Conservation (phyloP, 1,140 invertebrate species). For the Megathymus violae region DNA sequence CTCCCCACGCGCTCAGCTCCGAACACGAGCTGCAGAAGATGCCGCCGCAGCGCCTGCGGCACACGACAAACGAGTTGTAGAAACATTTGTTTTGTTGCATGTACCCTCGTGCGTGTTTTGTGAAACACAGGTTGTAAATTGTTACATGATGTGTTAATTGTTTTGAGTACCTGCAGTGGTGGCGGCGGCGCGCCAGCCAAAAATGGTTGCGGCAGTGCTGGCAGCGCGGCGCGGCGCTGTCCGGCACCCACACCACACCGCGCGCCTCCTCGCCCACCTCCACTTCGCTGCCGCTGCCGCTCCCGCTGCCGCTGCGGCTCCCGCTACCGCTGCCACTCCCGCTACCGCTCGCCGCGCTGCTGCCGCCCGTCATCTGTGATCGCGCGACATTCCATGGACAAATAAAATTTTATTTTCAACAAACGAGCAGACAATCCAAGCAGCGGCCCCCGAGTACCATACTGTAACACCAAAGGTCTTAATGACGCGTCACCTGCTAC, state of each 20-base stretch:
- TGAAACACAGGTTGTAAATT: too few species aligned
- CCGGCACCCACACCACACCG: conserved; percentile 70
- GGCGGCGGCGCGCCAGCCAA: too few species aligned
- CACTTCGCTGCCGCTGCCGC: conserved; percentile 63
- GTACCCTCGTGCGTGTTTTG: too few species aligned
- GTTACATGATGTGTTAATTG: too few species aligned
- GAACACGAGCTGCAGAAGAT: conserved; percentile 78
- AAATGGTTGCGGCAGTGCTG: conserved; percentile 74
- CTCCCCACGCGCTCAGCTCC: conserved; percentile 69
- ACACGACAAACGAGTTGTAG: too few species aligned
- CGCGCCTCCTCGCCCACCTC: conserved; percentile 76
- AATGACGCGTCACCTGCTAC: too few species aligned
- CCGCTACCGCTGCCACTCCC: conserved; percentile 43
- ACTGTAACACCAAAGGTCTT: too few species aligned
- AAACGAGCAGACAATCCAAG: too few species aligned
- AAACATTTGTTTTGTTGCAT: too few species aligned
- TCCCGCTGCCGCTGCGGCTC: conserved; percentile 55
- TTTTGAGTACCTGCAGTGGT: too few species aligned
- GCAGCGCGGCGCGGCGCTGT: conserved; percentile 72
- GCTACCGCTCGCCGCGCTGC: conserved; percentile 39
- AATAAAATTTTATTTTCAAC: too few species aligned
- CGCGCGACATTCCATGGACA: background rate
- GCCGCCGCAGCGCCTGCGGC: conserved; percentile 65
- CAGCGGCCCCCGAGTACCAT: too few species aligned
- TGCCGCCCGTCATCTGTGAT: conserved; percentile 30